These are phyloP conservation scores for Melanogrammus aeglefinus DNA, from an alignment of 2,797 vertebrate genomes.

Conservation along the genomic window DNA sequence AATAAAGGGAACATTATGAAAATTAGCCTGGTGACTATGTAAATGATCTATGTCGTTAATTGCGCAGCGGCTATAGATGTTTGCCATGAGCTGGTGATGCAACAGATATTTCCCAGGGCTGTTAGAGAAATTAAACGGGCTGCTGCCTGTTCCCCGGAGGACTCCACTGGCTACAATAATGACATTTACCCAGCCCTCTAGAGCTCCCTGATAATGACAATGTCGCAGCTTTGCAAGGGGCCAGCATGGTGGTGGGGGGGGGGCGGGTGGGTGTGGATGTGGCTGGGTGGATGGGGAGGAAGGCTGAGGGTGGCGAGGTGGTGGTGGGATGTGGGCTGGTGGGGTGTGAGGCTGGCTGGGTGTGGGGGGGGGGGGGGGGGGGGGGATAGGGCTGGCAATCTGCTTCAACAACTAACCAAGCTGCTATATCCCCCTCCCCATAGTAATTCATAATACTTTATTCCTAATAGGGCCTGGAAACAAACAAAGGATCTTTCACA, in stretches of 20 bases:
- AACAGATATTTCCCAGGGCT: constrained; percentile 77
- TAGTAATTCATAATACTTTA: constrained; percentile 77
- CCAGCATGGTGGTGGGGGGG: constrained; percentile 57
- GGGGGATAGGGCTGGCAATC: constrained; percentile 63
- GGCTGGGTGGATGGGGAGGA: constrained; percentile 25
- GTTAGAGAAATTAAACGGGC: constrained; percentile 78
- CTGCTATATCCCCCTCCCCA: no score
- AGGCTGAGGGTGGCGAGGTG: constrained; percentile 33
- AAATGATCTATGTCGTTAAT: constrained; percentile 98
- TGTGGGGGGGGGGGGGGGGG: constrained; percentile 19
- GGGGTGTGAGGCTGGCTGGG: no score
- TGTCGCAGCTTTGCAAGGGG: constrained; percentile 67
- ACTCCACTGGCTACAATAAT: constrained; percentile 71
- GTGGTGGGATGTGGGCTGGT: no score
- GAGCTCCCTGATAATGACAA: constrained; percentile 75
- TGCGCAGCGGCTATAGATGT: constrained; percentile 80
- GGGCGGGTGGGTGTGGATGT: neutral
- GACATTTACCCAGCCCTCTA: constrained; percentile 74
- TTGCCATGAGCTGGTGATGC: constrained; percentile 71
- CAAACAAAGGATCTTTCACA: constrained; percentile 73
- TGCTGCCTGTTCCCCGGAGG: constrained; percentile 70
- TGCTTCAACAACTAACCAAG: no score
- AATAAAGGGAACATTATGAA: constrained; percentile 99
- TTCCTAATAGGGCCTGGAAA: constrained; percentile 70
- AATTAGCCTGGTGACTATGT: constrained; percentile 97